A percentile compares a stretch with the other conserved stretches of the same genome.
Evolutionary conservation across 2,888 invertebrate species (phyloP).

Genomic region (Philonicus albiceps): DNA sequence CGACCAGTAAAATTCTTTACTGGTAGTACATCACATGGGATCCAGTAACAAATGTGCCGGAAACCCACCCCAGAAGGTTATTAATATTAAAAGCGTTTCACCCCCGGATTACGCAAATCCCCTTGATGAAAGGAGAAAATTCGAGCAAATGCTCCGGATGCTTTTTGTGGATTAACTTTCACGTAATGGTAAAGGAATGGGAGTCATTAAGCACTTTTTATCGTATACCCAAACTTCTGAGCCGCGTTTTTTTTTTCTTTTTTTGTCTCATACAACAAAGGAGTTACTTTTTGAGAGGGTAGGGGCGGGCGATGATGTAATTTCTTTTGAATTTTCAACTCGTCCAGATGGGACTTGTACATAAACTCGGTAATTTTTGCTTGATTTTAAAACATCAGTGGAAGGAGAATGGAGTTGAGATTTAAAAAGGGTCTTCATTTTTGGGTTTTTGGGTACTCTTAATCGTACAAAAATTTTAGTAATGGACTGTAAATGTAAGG

Average conservation of each 20-base stretch:
- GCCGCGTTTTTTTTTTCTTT: no score
- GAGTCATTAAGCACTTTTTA: not conserved
- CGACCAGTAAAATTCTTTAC: not conserved
- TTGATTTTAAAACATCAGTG: not conserved
- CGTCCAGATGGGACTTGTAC: not conserved
- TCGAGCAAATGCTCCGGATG: not conserved
- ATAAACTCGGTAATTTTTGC: not conserved
- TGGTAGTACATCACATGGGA: not conserved
- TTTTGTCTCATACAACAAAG: not conserved
- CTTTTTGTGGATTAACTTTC: not conserved
- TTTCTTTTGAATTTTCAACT: not conserved
- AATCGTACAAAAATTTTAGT: not conserved
- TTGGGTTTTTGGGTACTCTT: not conserved
- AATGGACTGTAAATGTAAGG: not conserved
- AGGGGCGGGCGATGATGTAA: not conserved
- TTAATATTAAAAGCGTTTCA: not conserved
- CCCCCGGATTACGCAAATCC: not conserved
- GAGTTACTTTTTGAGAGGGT: not conserved
- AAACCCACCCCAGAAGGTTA: not conserved
- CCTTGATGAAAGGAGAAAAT: not conserved
- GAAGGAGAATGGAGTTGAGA: not conserved
- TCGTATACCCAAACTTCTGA: not conserved
- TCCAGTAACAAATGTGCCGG: not conserved
- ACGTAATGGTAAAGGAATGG: not conserved
- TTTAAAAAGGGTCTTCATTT: not conserved